A percentile compares a stretch with the other conserved stretches of the same genome.
Evolutionary conservation across 2,888 invertebrate genomes (phyloP).

Genomic region (Rosalia funebris): DNA sequence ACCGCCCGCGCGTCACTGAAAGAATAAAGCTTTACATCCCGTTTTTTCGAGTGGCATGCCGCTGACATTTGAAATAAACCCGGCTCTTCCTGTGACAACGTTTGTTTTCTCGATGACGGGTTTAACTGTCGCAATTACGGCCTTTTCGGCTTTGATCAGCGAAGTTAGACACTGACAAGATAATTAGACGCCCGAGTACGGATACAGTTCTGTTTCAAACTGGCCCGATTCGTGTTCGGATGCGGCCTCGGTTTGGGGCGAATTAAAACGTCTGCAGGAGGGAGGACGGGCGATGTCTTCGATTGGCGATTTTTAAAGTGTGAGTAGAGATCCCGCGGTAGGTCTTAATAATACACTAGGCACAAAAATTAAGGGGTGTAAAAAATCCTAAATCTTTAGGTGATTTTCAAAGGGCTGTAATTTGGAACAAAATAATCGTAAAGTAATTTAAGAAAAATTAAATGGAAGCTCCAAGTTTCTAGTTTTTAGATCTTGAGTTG

Average conservation of each 20-base stretch:
- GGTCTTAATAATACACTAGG: too few species aligned
- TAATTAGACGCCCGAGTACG: slow-evolving; percentile 17
- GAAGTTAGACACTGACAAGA: slow-evolving; percentile 18
- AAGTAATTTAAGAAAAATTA: too few species aligned
- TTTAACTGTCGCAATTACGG: slow-evolving; percentile 19
- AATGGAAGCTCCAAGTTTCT: too few species aligned
- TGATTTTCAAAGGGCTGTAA: too few species aligned
- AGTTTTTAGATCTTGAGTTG: too few species aligned
- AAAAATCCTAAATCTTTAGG: too few species aligned
- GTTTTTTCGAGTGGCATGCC: slow-evolving; percentile 14
- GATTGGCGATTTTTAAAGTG: too few species aligned
- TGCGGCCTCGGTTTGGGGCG: not conserved
- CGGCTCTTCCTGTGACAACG: slow-evolving; percentile 26
- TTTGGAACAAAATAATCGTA: too few species aligned
- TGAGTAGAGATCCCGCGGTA: too few species aligned
- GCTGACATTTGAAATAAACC: slow-evolving; percentile 31
- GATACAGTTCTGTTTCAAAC: slow-evolving; percentile 9
- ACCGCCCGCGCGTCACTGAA: slow-evolving; percentile 16
- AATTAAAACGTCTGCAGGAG: not conserved
- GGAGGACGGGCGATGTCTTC: too few species aligned
- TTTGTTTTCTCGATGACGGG: slow-evolving; percentile 24
- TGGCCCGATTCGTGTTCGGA: not conserved
- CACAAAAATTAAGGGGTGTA: too few species aligned
- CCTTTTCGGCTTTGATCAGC: slow-evolving; percentile 18
- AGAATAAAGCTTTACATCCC: slow-evolving; percentile 10